These are phyloP conservation scores for Cephalopterus ornatus DNA, from an alignment of 2,113 vertebrate species.

Conservation along the genomic window DNA sequence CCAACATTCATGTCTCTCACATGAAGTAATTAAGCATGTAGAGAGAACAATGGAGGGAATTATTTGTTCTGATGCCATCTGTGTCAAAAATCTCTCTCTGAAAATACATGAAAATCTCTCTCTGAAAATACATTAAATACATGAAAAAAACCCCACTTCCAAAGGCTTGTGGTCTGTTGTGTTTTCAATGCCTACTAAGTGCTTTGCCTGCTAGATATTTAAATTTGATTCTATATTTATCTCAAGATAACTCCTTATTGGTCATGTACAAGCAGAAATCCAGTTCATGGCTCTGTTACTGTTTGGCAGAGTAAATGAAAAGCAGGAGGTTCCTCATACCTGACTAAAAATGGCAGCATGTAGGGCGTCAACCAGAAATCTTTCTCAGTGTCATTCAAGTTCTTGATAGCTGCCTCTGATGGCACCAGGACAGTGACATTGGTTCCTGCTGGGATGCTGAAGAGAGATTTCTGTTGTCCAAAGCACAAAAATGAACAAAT, in stretches of 20 bases:
- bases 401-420: slow-evolving; percentile 66
- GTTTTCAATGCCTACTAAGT: background rate
- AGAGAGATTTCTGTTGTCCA: slow-evolving; percentile 67
- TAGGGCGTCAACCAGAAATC: slow-evolving; percentile 79
- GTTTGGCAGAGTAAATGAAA: background rate
- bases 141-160: background rate
- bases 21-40: background rate
- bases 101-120: background rate
- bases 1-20: background rate
- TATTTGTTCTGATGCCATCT: background rate
- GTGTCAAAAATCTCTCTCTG: background rate
- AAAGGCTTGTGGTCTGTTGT: background rate
- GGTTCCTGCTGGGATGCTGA: slow-evolving; percentile 67
- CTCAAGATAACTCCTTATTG: background rate
- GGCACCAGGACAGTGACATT: slow-evolving; percentile 86
- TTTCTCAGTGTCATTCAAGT: slow-evolving; percentile 58
- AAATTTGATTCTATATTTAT: background rate
- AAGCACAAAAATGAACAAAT: slow-evolving; percentile 48
- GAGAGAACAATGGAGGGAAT: background rate
- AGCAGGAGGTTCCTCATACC: slow-evolving; percentile 61
- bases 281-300: background rate
- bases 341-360: slow-evolving; percentile 77
- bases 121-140: background rate
- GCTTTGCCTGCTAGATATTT: background rate
- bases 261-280: background rate